These are phyloP conservation scores for Eucriotettix oculatus DNA, from an alignment of 2,888 invertebrate species.

Conservation along the genomic window DNA sequence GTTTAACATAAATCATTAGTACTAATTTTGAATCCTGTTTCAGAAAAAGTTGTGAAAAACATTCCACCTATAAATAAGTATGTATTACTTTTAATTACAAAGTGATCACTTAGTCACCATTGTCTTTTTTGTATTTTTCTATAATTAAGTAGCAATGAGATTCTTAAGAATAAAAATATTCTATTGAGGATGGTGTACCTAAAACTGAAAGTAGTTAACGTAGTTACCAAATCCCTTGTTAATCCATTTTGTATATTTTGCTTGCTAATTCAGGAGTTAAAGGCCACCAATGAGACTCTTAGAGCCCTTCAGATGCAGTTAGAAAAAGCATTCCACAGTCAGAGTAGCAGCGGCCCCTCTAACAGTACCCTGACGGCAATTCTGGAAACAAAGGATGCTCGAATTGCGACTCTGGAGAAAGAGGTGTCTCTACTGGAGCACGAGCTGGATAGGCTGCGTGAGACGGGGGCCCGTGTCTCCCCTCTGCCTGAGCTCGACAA, in stretches of 20 bases:
- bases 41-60: no score
- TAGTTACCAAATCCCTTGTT: conserved; percentile 1
- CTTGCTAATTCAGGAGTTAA: conserved; percentile 48
- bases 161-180: neutral
- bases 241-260: conserved; percentile 8
- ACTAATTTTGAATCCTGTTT: no score
- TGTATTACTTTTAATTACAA: no score
- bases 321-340: conserved; percentile 42
- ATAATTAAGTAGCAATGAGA: no score
- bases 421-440: conserved; percentile 65
- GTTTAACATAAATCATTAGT: no score
- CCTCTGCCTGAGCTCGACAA: conserved; percentile 21
- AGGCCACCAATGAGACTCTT: conserved; percentile 68
- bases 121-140: no score
- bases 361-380: conserved; percentile 60
- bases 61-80: no score
- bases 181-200: conserved; percentile 3
- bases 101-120: no score
- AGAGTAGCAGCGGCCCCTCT: conserved; percentile 27
- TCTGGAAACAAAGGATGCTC: conserved; percentile 72
- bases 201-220: neutral
- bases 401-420: conserved; percentile 73
- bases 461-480: conserved; percentile 13
- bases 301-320: conserved; percentile 64
- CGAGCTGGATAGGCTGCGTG: conserved; percentile 46